Conservation (phyloP, 1,140 invertebrate species). For the Drosophila baimaii region DNA sequence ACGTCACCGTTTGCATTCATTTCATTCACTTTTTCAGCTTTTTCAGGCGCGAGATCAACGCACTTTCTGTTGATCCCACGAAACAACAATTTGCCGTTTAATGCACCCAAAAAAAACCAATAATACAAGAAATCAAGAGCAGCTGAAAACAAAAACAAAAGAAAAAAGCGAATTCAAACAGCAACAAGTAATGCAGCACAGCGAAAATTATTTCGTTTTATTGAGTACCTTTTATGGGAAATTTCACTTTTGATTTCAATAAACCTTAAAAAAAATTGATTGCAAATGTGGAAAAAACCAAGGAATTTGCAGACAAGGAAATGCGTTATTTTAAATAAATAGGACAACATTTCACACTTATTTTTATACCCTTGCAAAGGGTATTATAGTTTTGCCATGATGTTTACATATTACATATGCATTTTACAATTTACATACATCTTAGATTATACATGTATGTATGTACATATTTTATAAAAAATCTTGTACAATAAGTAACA, state of each 20-base stretch:
- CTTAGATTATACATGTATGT: too few relatives aligned
- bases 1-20: constrained; percentile 63
- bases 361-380: too few relatives aligned
- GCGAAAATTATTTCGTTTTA: constrained; percentile 40
- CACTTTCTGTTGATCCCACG: constrained; percentile 81
- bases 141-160: constrained; percentile 24
- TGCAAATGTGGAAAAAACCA: background rate
- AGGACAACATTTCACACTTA: too few relatives aligned
- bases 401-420: too few relatives aligned
- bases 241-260: constrained; percentile 52
- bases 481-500: too few relatives aligned
- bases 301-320: background rate
- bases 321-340: background rate
- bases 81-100: constrained; percentile 83
- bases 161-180: constrained; percentile 35
- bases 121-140: constrained; percentile 40
- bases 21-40: constrained; percentile 74
- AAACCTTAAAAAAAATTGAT: background rate
- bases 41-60: constrained; percentile 68
- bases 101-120: constrained; percentile 70
- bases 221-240: constrained; percentile 64
- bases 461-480: too few relatives aligned
- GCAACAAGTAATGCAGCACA: constrained; percentile 60
- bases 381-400: too few relatives aligned
- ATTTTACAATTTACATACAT: too few relatives aligned